Percentiles rank a stretch among this genome's conserved stretches.
These are phyloP conservation scores for Dasysyrphus tricinctus DNA, from an alignment of 2,888 invertebrate genomes.

Conservation along the genomic window DNA sequence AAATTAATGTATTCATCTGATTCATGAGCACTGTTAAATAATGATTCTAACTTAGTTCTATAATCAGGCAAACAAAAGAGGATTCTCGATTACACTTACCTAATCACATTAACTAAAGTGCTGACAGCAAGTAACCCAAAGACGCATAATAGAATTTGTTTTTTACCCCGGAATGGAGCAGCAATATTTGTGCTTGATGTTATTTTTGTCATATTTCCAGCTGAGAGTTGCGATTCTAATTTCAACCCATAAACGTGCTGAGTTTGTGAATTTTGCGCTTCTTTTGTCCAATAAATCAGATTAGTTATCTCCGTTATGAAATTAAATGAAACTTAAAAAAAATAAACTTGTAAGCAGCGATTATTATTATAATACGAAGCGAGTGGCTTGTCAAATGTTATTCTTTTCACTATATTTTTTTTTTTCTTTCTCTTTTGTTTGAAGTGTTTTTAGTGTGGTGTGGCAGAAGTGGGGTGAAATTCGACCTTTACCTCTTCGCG, in stretches of 20 bases:
- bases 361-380: slow-evolving; percentile 8
- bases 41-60: background rate
- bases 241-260: slow-evolving; percentile 66
- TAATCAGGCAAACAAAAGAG: background rate
- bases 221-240: slow-evolving; percentile 5
- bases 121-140: slow-evolving; percentile 50
- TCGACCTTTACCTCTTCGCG: slow-evolving; percentile 57
- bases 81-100: slow-evolving; percentile 53
- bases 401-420: slow-evolving; percentile 25
- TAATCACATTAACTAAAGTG: slow-evolving; percentile 59
- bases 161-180: slow-evolving; percentile 34
- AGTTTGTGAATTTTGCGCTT: background rate
- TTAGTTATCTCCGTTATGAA: slow-evolving; percentile 21
- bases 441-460: slow-evolving; percentile 52
- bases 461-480: slow-evolving; percentile 63
- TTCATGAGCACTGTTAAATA: slow-evolving; percentile 46
- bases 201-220: slow-evolving; percentile 37
- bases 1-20: slow-evolving; percentile 36
- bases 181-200: slow-evolving; percentile 28
- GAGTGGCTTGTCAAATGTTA: slow-evolving; percentile 18
- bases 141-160: slow-evolving; percentile 40
- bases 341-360: slow-evolving; percentile 25
- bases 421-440: slow-evolving; percentile 27
- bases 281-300: background rate
- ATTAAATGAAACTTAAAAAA: slow-evolving; percentile 2